Evolutionary conservation across 2,888 invertebrate genomes (phyloP).

Genomic region (Rapana venosa): DNA sequence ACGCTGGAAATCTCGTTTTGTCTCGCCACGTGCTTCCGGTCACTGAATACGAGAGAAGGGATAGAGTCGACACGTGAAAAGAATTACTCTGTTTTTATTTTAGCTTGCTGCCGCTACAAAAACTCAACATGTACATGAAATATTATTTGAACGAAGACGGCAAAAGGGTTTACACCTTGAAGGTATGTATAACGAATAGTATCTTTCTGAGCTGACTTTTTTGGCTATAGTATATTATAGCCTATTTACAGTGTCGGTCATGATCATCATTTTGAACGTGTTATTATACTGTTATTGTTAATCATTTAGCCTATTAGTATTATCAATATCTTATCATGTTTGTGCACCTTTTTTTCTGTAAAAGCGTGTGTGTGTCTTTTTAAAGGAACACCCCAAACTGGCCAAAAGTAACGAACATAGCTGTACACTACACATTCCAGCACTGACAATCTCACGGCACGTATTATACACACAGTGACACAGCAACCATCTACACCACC

Average conservation of each 20-base stretch:
- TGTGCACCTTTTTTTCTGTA: background rate
- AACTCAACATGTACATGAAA: conserved; percentile 85
- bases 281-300: too few species aligned
- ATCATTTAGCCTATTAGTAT: too few species aligned
- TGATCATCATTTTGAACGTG: too few species aligned
- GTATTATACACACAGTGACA: too few species aligned
- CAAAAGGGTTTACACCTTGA: conserved; percentile 90
- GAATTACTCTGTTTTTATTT: background rate
- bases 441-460: too few species aligned
- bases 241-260: too few species aligned
- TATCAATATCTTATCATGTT: background rate
- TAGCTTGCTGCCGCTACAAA: background rate
- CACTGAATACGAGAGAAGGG: background rate
- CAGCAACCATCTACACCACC: too few species aligned
- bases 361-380: too few species aligned
- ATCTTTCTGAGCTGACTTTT: background rate
- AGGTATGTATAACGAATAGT: conserved; percentile 81
- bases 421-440: too few species aligned
- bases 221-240: too few species aligned
- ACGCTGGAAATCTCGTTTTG: background rate
- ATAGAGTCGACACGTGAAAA: background rate
- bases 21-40: conserved; percentile 4
- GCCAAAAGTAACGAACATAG: too few species aligned
- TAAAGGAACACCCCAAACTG: too few species aligned
- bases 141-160: conserved; percentile 88